These are phyloP conservation scores for Xiphophorus couchianus DNA, from an alignment of 2,113 vertebrate genomes.

Conservation along the genomic window DNA sequence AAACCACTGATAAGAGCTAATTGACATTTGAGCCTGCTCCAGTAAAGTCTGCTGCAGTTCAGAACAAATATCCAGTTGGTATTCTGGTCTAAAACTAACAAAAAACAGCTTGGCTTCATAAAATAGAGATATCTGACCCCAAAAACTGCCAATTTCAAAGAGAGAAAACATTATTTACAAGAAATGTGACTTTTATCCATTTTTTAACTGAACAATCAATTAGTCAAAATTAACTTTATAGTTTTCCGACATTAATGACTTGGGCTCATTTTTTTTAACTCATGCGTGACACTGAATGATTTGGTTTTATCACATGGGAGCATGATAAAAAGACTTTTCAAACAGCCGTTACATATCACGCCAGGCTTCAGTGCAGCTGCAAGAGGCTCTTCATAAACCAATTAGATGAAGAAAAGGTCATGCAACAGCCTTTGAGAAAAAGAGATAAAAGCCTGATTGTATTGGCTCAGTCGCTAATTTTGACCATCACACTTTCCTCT, in stretches of 20 bases:
- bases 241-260: slow-evolving; percentile 10
- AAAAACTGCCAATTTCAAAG: background rate
- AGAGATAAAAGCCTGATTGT: slow-evolving; percentile 68
- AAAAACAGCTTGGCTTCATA: background rate
- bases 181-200: slow-evolving; percentile 12
- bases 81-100: background rate
- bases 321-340: slow-evolving; percentile 45
- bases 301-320: slow-evolving; percentile 25
- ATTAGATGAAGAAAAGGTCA: slow-evolving; percentile 76
- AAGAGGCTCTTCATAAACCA: slow-evolving; percentile 70
- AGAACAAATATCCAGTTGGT: background rate
- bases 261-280: slow-evolving; percentile 1
- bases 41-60: background rate
- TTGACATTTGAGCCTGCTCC: background rate
- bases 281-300: slow-evolving; percentile 29
- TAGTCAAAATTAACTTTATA: background rate
- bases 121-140: background rate
- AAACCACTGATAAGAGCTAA: no score
- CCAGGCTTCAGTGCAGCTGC: slow-evolving; percentile 54
- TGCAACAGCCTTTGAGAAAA: slow-evolving; percentile 54
- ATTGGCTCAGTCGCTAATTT: slow-evolving; percentile 72
- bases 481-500: slow-evolving; percentile 66
- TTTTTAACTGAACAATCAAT: slow-evolving; percentile 30
- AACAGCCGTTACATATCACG: slow-evolving; percentile 52
- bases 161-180: background rate